Conservation (phyloP, 2,113 vertebrate species). For the Nicator chloris region DNA sequence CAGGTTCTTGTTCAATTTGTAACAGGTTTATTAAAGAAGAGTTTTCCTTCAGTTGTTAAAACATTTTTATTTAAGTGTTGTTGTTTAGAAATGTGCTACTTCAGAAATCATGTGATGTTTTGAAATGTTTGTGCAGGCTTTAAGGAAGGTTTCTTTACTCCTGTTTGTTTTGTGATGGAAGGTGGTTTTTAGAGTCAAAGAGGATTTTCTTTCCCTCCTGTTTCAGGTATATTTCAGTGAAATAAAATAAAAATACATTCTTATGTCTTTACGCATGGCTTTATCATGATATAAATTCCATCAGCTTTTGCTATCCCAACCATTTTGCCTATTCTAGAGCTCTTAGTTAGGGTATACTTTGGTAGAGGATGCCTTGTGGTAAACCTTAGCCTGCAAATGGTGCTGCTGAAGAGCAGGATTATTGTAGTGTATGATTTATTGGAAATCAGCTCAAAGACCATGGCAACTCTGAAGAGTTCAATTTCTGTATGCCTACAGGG, state of each 20-base stretch:
- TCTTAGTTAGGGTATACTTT: background rate
- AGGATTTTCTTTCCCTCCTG: background rate
- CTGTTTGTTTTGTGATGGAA: background rate
- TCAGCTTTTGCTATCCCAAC: background rate
- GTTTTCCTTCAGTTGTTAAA: background rate
- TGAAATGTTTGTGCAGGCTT: background rate
- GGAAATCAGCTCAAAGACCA: background rate
- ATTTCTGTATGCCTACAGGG: background rate
- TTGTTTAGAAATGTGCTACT: background rate
- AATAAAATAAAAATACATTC: background rate
- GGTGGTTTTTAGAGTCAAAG: background rate
- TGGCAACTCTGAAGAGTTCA: fast-evolving
- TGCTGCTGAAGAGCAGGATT: background rate
- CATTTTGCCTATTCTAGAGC: background rate
- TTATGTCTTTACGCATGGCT: background rate
- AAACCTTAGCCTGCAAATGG: background rate
- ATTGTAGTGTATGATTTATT: background rate
- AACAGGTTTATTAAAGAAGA: background rate
- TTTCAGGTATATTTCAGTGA: background rate
- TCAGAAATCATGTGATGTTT: background rate
- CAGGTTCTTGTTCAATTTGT: background rate
- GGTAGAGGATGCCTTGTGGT: background rate
- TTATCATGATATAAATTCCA: background rate
- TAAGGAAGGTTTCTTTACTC: background rate
- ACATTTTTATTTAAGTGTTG: background rate